Evolutionary conservation across 2,113 vertebrate genomes (phyloP), one percentile per base, ranked within the genome.

Genomic region (Sterrhoptilus dennistouni): DNA sequence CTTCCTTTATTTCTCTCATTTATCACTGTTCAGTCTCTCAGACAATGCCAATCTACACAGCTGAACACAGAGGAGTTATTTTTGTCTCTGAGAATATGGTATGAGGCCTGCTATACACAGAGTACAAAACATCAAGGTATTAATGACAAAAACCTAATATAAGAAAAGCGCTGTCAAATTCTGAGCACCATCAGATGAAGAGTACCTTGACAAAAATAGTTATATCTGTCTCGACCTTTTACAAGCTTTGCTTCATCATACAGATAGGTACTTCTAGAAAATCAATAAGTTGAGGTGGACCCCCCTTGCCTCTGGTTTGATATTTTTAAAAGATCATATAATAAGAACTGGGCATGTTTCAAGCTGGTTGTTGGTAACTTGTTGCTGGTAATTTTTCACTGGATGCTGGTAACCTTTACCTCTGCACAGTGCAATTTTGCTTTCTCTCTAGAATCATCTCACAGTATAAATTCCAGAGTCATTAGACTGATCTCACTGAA

Each of bases 101-200:
- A 85, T 36, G 40, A 83, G 29, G 47, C 42, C 38, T 93, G 28
- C 60, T 80, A 61, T 60, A 77, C 23, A 59, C 21, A 64, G n/a
- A 74, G 22, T n/a, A 77, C 47, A 86, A 94, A 94, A 93, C 71
- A 91, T 86, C 42, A 66, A 80, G 85, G 75, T 29, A 38, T 77
- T 91, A 54, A 77, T 87, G 38, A 91, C 50, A 91, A 93, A 91
- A 89, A 70, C 35, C 59, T 90, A 60, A 82, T 91, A 65, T 65
- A 86, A 70, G 54, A 93, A 68, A 27, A 42, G 24, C 16, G 35
- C 68, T 91, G 71, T 90, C 54, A 94, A 83, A 63, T 83, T 93
- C 42, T 71, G 38, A 70, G 63, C 42, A 80, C 33, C 47, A 49
- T 83, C 50, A 44, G 65, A 84, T 57, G 80, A 93, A 77, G 31